Conservation (phyloP, 2,113 vertebrate species). For the Actenoides hombroni region DNA sequence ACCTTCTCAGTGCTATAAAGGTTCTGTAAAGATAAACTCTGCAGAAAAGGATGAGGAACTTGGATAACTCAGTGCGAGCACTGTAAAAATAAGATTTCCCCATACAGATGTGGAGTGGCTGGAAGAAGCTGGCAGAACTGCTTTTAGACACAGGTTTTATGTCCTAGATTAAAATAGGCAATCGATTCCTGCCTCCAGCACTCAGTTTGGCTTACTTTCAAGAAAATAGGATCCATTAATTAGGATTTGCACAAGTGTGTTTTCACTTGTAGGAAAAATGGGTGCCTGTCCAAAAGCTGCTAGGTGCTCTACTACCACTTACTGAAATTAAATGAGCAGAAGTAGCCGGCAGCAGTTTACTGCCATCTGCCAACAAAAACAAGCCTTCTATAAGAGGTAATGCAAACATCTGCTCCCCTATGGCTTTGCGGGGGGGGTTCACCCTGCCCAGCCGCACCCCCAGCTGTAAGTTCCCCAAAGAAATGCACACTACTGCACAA, state of each 20-base stretch:
- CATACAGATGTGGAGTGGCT: background rate
- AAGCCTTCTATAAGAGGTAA: background rate
- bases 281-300: background rate
- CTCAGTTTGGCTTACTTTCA: background rate
- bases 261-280: background rate
- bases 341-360: background rate
- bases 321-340: background rate
- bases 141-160: background rate
- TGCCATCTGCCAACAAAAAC: background rate
- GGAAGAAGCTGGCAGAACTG: background rate
- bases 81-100: background rate
- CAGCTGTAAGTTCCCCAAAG: background rate
- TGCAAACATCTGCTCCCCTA: background rate
- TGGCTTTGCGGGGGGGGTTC: background rate
- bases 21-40: background rate
- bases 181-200: background rate
- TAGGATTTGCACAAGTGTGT: background rate
- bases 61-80: background rate
- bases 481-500: accelerated
- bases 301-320: background rate
- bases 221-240: background rate
- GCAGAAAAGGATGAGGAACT: background rate
- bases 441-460: background rate
- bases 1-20: background rate
- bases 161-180: background rate